Base-by-base conservation (phyloP, 37 sponge, comb jelly and placozoan genomes). In the Halichondria panicea region DNA sequence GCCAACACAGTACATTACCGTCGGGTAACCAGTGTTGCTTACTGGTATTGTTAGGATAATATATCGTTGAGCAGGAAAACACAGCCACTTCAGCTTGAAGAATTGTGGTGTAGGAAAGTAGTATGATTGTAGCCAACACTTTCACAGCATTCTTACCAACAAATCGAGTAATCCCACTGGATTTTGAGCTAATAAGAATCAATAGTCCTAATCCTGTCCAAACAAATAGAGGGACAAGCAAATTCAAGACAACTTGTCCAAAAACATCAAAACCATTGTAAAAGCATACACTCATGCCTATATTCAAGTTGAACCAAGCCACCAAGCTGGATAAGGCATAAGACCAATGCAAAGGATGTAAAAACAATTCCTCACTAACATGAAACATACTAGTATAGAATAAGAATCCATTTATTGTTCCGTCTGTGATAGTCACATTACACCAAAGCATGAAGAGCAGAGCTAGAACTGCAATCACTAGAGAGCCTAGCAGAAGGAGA, bases 51-150 rank as follows among this genome's bases (percentile, higher is more conserved):
- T 25, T 25, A 21, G 7, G 9, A 1, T 22, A 58, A 2, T 37
- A 19, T 2, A 73, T 18, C 4, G 25, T n/a, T 4, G 74, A 27
- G 12, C 3, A 9, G 25, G 28, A 54, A 8, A 55, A 40, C 11
- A 43, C 35, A 4, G 18, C 18, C 38, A 73, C n/a, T 2, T 59
- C 28, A 39, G 60, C 24, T 15, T 7, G 24, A 21, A 40, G 2
- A 3, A 73, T 4, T 58, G 56, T 56, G 28, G 27, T 34, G 56
- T 73, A 73, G 24, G 74, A 73, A 5, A 54, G 39, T 3, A 73
- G 74, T 6, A 73, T 21, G 5, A 73, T 40, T 35, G 74, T 73
- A 19, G 74, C 74, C 15, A 73, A 38, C 31, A 73, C 74, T 11
- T 52, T 18, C 35, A 73, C 60, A n/a, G 60, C 24, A 7, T 58